Evolutionary conservation across 2,888 invertebrate genomes (phyloP).

Genomic region (Eilema depressum): DNA sequence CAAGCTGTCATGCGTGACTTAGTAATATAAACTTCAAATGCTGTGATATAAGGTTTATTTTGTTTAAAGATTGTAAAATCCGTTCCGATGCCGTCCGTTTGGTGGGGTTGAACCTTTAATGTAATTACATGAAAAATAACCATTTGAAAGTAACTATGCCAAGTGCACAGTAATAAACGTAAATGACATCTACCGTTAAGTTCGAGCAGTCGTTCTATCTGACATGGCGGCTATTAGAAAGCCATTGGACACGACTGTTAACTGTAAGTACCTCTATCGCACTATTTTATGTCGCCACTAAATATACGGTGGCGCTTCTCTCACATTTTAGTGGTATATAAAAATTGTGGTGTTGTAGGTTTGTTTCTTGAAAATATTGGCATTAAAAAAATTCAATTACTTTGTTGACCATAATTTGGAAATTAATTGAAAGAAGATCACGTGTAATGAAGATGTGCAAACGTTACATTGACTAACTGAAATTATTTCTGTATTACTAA

Average conservation of each 20-base stretch:
- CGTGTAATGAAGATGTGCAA: too few species aligned
- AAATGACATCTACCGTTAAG: neutral
- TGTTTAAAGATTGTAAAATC: too few species aligned
- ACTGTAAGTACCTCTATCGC: slow-evolving; percentile 30
- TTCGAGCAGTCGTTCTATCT: neutral
- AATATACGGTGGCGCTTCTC: neutral
- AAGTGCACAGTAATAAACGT: neutral
- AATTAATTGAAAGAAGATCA: too few species aligned
- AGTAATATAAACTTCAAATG: too few species aligned
- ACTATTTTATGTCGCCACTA: slow-evolving; percentile 37
- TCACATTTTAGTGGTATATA: neutral
- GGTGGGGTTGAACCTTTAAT: too few species aligned
- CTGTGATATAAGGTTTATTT: too few species aligned
- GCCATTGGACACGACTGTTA: slow-evolving; percentile 27
- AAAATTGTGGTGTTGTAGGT: neutral
- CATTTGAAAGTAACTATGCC: neutral
- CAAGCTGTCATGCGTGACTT: too few species aligned
- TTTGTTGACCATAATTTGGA: too few species aligned
- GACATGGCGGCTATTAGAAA: slow-evolving; percentile 34
- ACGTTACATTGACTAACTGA: too few species aligned
- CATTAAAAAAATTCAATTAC: neutral
- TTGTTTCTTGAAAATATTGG: neutral
- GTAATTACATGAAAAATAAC: too few species aligned
- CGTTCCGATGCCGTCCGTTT: too few species aligned
- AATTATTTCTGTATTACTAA: too few species aligned